Conservation (phyloP, 2,888 invertebrate species). For the Cancer borealis region DNA sequence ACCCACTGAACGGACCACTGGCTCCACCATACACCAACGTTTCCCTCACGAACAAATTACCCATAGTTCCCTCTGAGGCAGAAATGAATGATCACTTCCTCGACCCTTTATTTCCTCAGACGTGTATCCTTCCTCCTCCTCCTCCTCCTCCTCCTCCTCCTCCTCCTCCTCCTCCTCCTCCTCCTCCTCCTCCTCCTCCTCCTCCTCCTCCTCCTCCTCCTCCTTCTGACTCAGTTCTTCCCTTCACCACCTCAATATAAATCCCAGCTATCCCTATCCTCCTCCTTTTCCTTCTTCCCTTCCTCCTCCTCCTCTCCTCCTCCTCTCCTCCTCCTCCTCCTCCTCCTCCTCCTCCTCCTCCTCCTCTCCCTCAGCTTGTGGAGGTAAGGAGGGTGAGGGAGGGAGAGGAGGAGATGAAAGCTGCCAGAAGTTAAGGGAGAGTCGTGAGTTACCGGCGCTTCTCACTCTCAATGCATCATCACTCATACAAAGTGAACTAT, state of each 20-base stretch:
- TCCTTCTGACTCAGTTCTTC: neutral
- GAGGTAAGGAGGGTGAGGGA: neutral
- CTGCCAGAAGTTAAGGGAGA: slow-evolving; percentile 17
- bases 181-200: neutral
- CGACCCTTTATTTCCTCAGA: neutral
- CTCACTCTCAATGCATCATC: neutral
- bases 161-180: slow-evolving; percentile 14
- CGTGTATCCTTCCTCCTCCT: slow-evolving; percentile 25
- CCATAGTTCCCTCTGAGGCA: neutral
- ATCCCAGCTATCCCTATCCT: neutral
- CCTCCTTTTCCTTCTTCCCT: neutral
- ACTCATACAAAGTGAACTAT: neutral
- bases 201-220: too few species aligned
- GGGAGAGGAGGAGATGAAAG: neutral
- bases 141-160: slow-evolving; percentile 29
- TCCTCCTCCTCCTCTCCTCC: neutral
- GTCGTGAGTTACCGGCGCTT: neutral
- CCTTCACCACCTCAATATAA: neutral
- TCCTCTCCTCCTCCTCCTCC: neutral
- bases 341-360: neutral
- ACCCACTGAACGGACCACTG: neutral
- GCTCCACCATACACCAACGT: neutral
- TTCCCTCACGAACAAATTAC: neutral
- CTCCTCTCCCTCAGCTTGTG: too few species aligned
- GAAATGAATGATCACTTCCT: slow-evolving; percentile 27